Base-by-base conservation (phyloP, 2,797 vertebrate species). In the Gymnopithys bicolor region DNA sequence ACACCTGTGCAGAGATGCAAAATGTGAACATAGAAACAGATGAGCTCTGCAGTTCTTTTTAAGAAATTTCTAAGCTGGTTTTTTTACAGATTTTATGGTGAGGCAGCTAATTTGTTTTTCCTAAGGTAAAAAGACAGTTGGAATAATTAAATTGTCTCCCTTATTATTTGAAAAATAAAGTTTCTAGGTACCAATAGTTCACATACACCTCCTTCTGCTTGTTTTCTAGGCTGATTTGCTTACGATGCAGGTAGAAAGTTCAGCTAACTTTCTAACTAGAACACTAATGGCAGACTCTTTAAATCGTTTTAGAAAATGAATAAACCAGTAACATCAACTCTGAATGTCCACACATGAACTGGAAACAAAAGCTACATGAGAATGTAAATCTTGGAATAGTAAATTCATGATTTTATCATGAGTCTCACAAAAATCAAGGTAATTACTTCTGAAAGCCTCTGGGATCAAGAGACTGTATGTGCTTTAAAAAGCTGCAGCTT, bases 11-110 rank as follows among this genome's bases (percentile, higher is more conserved):
- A 85, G 35, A 88, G 79, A 95, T 39, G 73, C 32, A 95, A 83
- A 93, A 92, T 68, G 73, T 79, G 87, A 96, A 85, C 33, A 82
- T 5, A 53, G 95, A 60, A 91, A 93, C 10, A 92, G 90, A 95
- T 76, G 71, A 96, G 59, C 35, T 94, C 59, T 77, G 81, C 94
- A 94, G 79, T 88, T 96, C 51, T 96, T 84, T 58, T 59, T 35
- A 93, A 87, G 56, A 88, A 91, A 91, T 51, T 39, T 75, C 25
- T 56, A 80, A 85, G 55, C 64, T 87, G 19, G 1, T 6, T 58
- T 85, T 85, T 77, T 85, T 30, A 53, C 46, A 75, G 56, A 67
- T 88, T 84, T 83, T 94, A 82, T 68, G 52, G 70, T 14, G 18
- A 86, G 27, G 52, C 58, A 89, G 71, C 21, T 76, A 77, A 73